phyloP scores from a whole-genome alignment of 2,797 vertebrate species.

The Sibirionetta formosa region DNA sequence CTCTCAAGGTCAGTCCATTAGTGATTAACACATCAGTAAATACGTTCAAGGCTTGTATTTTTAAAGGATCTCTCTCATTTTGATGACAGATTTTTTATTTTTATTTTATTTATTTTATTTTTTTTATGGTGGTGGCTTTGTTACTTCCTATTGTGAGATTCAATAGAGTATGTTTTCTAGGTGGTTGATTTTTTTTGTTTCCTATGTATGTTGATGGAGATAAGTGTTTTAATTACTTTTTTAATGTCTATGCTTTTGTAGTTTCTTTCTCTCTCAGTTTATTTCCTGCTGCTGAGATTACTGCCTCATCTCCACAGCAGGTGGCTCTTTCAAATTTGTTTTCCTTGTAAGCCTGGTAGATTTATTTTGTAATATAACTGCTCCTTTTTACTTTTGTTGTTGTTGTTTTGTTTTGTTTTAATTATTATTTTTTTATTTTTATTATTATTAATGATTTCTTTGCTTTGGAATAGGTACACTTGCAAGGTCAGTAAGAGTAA shows the following conservation, averaged over 20 bases:
- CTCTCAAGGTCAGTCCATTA: slow-evolving; percentile 64
- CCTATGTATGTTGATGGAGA: slow-evolving; percentile 84
- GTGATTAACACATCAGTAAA: slow-evolving; percentile 74
- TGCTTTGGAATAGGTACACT: slow-evolving; percentile 67
- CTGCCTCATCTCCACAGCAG: slow-evolving; percentile 87
- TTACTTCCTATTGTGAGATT: slow-evolving; percentile 78
- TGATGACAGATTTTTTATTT: slow-evolving; percentile 7
- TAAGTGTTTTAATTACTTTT: slow-evolving; percentile 91
- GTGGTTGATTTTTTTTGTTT: slow-evolving; percentile 68
- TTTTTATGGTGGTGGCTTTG: slow-evolving; percentile 65
- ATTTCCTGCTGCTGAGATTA: slow-evolving; percentile 87
- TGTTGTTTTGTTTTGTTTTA: too few species aligned
- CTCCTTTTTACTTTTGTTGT: slow-evolving; percentile 72
- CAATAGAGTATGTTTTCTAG: slow-evolving; percentile 78
- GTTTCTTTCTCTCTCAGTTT: slow-evolving; percentile 81
- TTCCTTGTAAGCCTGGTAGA: slow-evolving; percentile 79
- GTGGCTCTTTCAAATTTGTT: slow-evolving; percentile 84
- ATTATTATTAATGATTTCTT: slow-evolving; percentile 81
- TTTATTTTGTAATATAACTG: slow-evolving; percentile 85
- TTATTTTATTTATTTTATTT: slow-evolving; percentile 22
- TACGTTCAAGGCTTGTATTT: slow-evolving; percentile 59
- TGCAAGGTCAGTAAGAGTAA: slow-evolving; percentile 50
- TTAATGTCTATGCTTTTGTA: slow-evolving; percentile 86
- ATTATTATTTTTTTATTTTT: slow-evolving; percentile 73
- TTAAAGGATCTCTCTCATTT: slow-evolving; percentile 60